Evolutionary conservation across 1,140 invertebrate genomes (phyloP), one percentile per base, ranked within the genome.

Genomic region (Oppia nitens): DNA sequence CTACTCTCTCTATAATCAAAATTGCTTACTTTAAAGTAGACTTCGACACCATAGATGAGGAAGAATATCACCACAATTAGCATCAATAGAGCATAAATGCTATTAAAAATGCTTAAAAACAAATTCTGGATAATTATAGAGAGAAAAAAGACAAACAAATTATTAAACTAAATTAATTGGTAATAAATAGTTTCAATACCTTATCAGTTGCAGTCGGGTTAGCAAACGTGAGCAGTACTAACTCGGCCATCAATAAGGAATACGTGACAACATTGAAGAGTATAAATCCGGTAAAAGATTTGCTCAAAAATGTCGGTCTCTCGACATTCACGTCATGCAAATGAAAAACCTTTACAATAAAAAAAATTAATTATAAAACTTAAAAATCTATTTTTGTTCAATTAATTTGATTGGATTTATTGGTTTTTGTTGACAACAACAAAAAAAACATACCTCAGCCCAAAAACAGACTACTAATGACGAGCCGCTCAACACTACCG

Each of bases 401-500:
- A 27, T 40, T 9, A 9, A 40, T 40, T 40, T 9, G 32, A 40
- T 9, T 40, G 6, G 17, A 40, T 40, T 9, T 9, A 9, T 6
- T 17, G 17, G 32, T 40, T 17, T 17, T 40, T 40, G 32, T 9
- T 40, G 17, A 17, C 17, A 40, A 40, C 32, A 40, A 40, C 6
- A 17, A 40, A 40, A 40, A 40, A 17, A n/a, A 76, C 78, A 78
- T 70, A 87, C 87, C 80, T 94, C 89, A 50, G 88, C 88, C 89
- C 89, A 93, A 70, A 92, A 89, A 71, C 89, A 93, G 63, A 93
- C 87, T 64, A 94, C 85, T 21, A 93, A 77, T 0, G 88, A 92
- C 2, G 86, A 85, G 55, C 87, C 87, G 27, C 87, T 87, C 70
- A 93, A 76, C 17, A 93, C 75, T 26, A 94, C 75, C 2, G 88